Percentiles rank a stretch among this genome's conserved stretches.
Conservation (phyloP, 2,113 vertebrate species). For the Podarcis raffonei region DNA sequence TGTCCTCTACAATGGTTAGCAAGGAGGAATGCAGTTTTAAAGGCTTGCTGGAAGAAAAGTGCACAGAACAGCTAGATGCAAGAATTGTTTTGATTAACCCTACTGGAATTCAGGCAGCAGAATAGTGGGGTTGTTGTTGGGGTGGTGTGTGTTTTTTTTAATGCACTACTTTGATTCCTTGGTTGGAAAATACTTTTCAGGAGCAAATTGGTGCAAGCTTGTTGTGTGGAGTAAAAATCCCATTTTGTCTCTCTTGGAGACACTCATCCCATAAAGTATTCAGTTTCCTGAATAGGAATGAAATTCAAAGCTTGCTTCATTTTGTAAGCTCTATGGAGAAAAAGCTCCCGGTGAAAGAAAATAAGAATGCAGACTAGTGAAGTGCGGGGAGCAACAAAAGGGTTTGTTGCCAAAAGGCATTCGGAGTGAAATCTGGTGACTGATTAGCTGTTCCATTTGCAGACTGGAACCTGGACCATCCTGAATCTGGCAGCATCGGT, state of each 20-base stretch:
- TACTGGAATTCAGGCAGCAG: neutral
- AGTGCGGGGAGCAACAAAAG: neutral
- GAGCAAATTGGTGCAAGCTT: neutral
- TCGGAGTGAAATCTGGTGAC: neutral
- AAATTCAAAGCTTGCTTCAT: neutral
- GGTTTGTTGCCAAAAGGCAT: neutral
- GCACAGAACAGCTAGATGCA: neutral
- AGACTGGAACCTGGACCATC: neutral
- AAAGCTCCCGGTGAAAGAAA: neutral
- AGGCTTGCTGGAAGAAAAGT: neutral
- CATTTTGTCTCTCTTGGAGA: neutral
- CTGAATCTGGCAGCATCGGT: neutral
- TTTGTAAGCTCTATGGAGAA: neutral
- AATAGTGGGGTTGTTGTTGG: neutral
- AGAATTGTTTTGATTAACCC: neutral
- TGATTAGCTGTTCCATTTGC: neutral
- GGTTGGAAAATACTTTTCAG: neutral
- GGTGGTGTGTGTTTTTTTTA: neutral
- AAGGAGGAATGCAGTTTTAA: slow-evolving; percentile 9
- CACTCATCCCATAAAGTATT: neutral
- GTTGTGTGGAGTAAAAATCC: neutral
- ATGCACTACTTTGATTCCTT: neutral
- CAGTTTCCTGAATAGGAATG: neutral
- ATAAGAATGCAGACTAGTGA: neutral
- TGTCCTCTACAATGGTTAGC: slow-evolving; percentile 24